Conservation (phyloP, 1,140 invertebrate species). For the Diorhabda elongata region DNA sequence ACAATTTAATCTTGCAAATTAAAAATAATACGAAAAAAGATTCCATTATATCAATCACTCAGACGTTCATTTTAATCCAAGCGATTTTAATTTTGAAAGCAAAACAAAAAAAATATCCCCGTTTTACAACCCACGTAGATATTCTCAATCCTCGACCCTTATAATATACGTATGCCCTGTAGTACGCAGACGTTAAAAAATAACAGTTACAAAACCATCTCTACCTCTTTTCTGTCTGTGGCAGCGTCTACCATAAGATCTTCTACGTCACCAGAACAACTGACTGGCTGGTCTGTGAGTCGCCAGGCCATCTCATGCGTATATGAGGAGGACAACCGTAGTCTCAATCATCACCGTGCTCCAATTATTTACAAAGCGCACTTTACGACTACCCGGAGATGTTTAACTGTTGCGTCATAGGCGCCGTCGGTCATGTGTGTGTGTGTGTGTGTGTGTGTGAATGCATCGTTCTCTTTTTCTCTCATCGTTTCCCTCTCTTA, state of each 20-base stretch:
- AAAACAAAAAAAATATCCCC: too few relatives aligned
- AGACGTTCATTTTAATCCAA: too few relatives aligned
- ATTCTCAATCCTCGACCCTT: too few relatives aligned
- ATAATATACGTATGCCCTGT: neutral
- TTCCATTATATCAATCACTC: too few relatives aligned
- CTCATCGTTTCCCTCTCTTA: neutral
- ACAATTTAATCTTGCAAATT: too few relatives aligned
- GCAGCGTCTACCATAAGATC: conserved; percentile 21
- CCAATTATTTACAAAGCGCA: conserved; percentile 36
- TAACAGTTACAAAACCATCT: neutral
- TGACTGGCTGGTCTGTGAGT: conserved; percentile 18
- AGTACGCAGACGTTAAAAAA: neutral
- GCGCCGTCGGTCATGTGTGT: conserved; percentile 14
- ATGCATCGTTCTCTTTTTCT: conserved; percentile 1
- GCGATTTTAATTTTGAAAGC: too few relatives aligned
- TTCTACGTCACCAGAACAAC: conserved; percentile 27
- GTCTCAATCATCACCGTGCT: conserved; percentile 34
- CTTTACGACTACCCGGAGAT: conserved; percentile 30
- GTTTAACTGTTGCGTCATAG: conserved; percentile 32
- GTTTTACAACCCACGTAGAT: too few relatives aligned
- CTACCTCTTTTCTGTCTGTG: neutral
- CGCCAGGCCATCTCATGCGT: neutral
- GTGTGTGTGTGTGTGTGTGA: conserved; percentile 1
- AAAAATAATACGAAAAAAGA: too few relatives aligned
- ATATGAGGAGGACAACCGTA: neutral